Evolutionary conservation across 2,797 vertebrate genomes (phyloP).

Genomic region (Tokudaia tokunoshimensis): DNA sequence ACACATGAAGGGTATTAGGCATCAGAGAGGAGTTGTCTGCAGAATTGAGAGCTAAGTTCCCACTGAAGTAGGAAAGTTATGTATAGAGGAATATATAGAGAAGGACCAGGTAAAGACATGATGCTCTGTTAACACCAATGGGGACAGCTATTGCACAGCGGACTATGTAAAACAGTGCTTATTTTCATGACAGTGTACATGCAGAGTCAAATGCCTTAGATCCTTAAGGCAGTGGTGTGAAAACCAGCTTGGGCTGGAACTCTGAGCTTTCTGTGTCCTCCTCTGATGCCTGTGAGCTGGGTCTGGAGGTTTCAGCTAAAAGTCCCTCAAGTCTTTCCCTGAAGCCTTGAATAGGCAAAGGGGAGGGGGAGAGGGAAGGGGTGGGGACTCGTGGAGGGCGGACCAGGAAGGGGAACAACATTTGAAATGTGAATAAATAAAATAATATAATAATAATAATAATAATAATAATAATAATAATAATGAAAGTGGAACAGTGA

Average conservation of each 20-base stretch:
- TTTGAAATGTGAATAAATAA: not conserved
- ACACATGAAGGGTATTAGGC: not conserved
- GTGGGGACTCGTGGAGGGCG: too few species aligned
- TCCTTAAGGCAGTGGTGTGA: conserved; percentile 73
- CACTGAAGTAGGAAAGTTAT: conserved; percentile 62
- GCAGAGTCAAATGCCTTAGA: conserved; percentile 82
- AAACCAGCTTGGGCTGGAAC: conserved; percentile 12
- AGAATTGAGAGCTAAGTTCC: conserved; percentile 47
- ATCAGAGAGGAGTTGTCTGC: not conserved
- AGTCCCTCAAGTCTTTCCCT: conserved; percentile 37
- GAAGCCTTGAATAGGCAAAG: not conserved
- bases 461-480: not conserved
- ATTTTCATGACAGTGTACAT: conserved; percentile 88
- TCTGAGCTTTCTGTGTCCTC: conserved; percentile 50
- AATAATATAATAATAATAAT: not conserved
- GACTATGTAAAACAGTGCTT: conserved; percentile 82
- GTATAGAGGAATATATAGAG: not conserved
- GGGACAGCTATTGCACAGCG: conserved; percentile 85
- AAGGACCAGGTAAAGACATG: conserved; percentile 62
- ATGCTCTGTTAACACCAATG: conserved; percentile 84
- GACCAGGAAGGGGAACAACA: not conserved
- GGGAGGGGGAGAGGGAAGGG: too few species aligned
- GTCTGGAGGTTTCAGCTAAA: not conserved
- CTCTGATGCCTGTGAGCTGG: not conserved
- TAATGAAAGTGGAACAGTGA: not conserved